Evolutionary conservation across 2,888 invertebrate species (phyloP).

Genomic region (Limnephilus rhombicus): DNA sequence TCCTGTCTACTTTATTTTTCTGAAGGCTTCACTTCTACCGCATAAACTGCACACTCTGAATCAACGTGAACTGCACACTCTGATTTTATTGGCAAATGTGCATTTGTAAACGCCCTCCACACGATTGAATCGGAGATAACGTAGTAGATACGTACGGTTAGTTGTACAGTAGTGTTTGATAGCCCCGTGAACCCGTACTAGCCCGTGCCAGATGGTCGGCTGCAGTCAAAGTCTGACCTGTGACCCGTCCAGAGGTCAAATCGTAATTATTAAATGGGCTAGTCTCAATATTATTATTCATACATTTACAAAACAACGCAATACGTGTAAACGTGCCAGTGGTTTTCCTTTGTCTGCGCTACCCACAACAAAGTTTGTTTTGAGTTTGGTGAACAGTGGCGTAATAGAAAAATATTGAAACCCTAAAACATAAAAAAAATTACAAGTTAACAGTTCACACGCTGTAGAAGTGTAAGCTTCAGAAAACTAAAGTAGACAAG

Average conservation of each 20-base stretch:
- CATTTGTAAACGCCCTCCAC: no score
- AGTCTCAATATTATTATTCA: background rate
- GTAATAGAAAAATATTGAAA: background rate
- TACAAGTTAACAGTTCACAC: no score
- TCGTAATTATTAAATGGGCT: background rate
- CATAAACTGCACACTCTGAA: no score
- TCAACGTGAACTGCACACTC: no score
- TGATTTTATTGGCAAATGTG: no score
- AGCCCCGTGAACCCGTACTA: background rate
- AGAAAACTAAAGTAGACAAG: no score
- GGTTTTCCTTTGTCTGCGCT: background rate
- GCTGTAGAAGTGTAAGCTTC: no score
- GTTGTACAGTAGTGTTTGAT: background rate
- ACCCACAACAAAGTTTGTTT: background rate
- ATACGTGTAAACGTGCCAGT: background rate
- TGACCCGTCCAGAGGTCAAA: background rate
- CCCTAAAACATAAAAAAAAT: no score
- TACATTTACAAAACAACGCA: background rate
- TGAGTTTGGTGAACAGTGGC: background rate
- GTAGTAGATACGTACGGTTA: no score
- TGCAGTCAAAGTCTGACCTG: background rate
- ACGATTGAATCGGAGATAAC: no score
- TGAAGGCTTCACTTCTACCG: no score
- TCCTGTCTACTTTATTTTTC: no score
- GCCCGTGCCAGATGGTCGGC: background rate